Evolutionary conservation across 2,113 vertebrate species (phyloP), one percentile per base, ranked within the genome.

Genomic region (Ranitomeya imitator): DNA sequence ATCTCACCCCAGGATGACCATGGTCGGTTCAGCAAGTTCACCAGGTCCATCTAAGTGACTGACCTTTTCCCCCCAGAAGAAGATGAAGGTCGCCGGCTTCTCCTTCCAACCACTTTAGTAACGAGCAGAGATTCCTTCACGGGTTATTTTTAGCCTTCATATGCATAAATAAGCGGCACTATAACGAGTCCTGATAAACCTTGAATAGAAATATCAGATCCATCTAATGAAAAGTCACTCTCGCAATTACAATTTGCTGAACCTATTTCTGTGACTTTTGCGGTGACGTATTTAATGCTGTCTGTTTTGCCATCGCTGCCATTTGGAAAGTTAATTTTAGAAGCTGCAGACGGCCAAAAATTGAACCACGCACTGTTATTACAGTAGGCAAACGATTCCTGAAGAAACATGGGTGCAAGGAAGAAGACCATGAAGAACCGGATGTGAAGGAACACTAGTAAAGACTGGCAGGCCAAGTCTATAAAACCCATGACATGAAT

Each of bases 271-370:
- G 83, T 73, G 65, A 84, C 82, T 84, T 84, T 55, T 12, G 65
- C 18, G 45, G 65, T 84, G 83, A 85, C 83, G 83, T 73, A 26
- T 73, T 37, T 85, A 11, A 16, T 55, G 83, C 83, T 59, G 83
- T 71, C 67, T 85, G 82, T 85, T 85, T 85, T 85, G 83, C 83
- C 67, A 73, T 85, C 63, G 37, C 51, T 85, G 83, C 71, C 83
- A 85, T 73, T 84, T 73, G 54, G 65, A 73, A 85, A 85, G 83
- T 73, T 85, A 85, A 85, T 85, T 85, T 73, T 85, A 85, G 83
- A 26, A 85, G 67, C 83, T 71, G 63, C 67, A 85, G 67, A 23
- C 63, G 31, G 65, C 83, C 83, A 85, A 85, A 71, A 45, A 85
- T 73, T 19, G 52, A 55, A 85, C 52, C 63, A 55, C 67, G 26